A percentile compares a stretch with the other conserved stretches of the same genome.
phyloP scores from a whole-genome alignment of 2,113 vertebrate species.

The Puntigrus tetrazona region DNA sequence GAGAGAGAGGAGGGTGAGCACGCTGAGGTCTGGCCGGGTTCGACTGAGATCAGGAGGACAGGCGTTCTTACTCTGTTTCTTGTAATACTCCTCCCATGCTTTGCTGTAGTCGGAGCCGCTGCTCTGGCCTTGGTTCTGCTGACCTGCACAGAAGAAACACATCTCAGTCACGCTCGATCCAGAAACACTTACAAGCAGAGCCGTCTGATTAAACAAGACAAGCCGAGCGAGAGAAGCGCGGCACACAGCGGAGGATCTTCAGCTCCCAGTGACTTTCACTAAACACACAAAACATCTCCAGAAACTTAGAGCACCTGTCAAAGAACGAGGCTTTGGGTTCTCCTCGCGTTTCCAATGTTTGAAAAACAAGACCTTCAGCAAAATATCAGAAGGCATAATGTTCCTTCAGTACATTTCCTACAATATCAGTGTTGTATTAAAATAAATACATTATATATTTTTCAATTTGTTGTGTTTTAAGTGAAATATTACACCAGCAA shows the following conservation, averaged over 20 bases:
- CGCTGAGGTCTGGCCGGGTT: not conserved
- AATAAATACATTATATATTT: not conserved
- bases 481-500: not conserved
- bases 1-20: not conserved
- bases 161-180: not conserved
- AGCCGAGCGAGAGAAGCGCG: too few species aligned
- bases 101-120: constrained; percentile 91
- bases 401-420: too few species aligned
- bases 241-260: too few species aligned
- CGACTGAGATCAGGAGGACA: not conserved
- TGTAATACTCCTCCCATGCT: constrained; percentile 92
- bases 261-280: too few species aligned
- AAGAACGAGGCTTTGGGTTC: too few species aligned
- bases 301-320: too few species aligned
- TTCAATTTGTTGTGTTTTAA: not conserved
- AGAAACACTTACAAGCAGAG: not conserved
- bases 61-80: constrained; percentile 81
- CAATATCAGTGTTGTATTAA: not conserved
- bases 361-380: not conserved
- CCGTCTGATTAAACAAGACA: too few species aligned
- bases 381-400: not conserved
- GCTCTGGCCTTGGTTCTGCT: constrained; percentile 91
- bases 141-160: constrained; percentile 75
- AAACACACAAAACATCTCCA: too few species aligned
- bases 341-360: not conserved